These are phyloP conservation scores for Drosophila neonasuta DNA, from an alignment of 2,888 invertebrate genomes.

Conservation along the genomic window DNA sequence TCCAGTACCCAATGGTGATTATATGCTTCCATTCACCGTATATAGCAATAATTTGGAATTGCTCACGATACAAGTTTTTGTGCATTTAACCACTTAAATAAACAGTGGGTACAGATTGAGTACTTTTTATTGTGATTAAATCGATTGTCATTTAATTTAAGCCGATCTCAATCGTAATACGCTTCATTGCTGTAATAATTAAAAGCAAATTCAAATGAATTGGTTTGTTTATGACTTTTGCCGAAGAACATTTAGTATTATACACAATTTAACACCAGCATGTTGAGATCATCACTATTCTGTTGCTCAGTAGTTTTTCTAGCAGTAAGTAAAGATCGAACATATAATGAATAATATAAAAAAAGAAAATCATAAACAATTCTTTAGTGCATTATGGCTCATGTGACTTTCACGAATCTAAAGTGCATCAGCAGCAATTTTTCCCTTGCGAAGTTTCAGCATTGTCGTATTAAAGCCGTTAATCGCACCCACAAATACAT, in stretches of 20 bases:
- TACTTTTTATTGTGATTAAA: not conserved
- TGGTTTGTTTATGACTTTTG: too few species aligned
- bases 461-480: constrained; percentile 4
- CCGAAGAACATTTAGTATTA: not conserved
- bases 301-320: constrained; percentile 1
- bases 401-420: constrained; percentile 49
- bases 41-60: not conserved
- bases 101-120: not conserved
- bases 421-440: not conserved
- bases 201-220: not conserved
- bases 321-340: not conserved
- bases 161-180: not conserved
- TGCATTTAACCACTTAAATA: not conserved
- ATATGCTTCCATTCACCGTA: not conserved
- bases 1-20: not conserved
- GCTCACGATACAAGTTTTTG: not conserved
- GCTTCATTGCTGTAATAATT: not conserved
- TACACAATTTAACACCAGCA: not conserved
- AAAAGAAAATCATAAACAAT: rapidly evolving
- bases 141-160: too few species aligned
- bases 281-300: not conserved
- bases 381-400: constrained; percentile 15
- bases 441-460: not conserved
- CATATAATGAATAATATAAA: not conserved
- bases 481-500: constrained; percentile 32